Evolutionary conservation across 2,888 invertebrate genomes (phyloP), one percentile per base, ranked within the genome.

Genomic region (Leucozona laternaria): DNA sequence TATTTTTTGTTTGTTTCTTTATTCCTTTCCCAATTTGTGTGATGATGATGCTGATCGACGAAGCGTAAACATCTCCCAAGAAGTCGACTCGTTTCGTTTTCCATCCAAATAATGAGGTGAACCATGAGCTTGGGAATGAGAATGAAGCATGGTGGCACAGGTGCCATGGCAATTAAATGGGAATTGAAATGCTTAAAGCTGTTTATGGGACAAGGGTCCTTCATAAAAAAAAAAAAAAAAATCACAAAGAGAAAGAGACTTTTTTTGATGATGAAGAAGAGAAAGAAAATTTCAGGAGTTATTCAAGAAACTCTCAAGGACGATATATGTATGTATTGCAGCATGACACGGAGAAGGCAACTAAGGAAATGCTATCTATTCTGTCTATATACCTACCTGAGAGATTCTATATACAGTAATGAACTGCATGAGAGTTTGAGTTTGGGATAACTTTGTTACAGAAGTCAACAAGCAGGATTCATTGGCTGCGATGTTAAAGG

Each of bases 11-110:
- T 75, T 76, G 45, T 45, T 20, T 58, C 13, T 15, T 28, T 17
- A 57, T 57, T 57, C 55, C 17, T 71, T 71, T 70, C 31, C 78
- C 85, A 85, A 81, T 81, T 81, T 85, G 70, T 85, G 72, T 45
- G 66, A 73, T 70, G 64, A 48, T 66, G 66, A 48, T 66, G 20
- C 20, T 60, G 68, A 78, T 86, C 66, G 70, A 11, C 43, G 43
- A 70, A 53, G 85, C 70, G 78, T 86, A 78, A 81, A 75, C 72
- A 86, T 78, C 57, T 81, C 58, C 55, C 66, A 53, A 73, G 66
- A 72, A 71, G 76, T 78, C 55, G 53, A 53, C 15, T 53, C 25
- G 22, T 28, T n/a, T n/a, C 2, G 31, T 55, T 66, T 28, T 11
- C 17, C 34, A 28, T 25, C 45, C 13, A 60, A 55, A 28, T 66